Base-by-base conservation (phyloP, 2,113 vertebrate genomes). In the Menura novaehollandiae region DNA sequence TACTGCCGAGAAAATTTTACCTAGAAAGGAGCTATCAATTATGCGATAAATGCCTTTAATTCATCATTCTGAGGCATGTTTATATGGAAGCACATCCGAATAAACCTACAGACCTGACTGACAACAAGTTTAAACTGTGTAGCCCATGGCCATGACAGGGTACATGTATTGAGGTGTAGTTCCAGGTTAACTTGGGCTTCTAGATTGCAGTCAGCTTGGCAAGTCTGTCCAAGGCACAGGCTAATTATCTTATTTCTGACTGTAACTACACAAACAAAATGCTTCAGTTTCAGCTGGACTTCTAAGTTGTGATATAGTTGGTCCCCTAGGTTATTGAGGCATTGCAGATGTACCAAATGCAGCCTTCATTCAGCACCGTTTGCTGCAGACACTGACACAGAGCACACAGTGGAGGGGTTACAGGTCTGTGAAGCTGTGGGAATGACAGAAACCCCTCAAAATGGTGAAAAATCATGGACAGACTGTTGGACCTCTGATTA, bases 51-150 rank as follows among this genome's bases (percentile, higher is more conserved):
- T 41, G 20, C 33, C 24, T 71, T 24, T 81, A 74, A 64, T 64
- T 89, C 58, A 33, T 32, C 20, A 3, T 59, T 89, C 33, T 60
- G 60, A 64, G 30, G 19, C 13, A 44, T 11, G 10, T 35, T 14
- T 87, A 8, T 5, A 9, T 43, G 21, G 27, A 15, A 11, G 4
- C 11, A 62, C 20, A 17, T 37, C 15, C 0, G 1, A 68, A n/a
- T 55, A 78, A 78, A 43, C 12, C 39, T 47, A 13, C 13, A 63
- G 69, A 75, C 35, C 22, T 79, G 52, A 19, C 21, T 32, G 44
- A 60, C 21, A 81, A 33, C n/a, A 2, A 3, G 3, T 73, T 13
- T 46, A 68, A 93, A 9, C 18, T 44, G 33, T 44, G 22, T 20
- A 52, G 39, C 26, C 21, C 8, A 6, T 0, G 5, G 33, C 43